phyloP scores from a whole-genome alignment of 2,113 vertebrate genomes.

The Callochromis pleurospilus region DNA sequence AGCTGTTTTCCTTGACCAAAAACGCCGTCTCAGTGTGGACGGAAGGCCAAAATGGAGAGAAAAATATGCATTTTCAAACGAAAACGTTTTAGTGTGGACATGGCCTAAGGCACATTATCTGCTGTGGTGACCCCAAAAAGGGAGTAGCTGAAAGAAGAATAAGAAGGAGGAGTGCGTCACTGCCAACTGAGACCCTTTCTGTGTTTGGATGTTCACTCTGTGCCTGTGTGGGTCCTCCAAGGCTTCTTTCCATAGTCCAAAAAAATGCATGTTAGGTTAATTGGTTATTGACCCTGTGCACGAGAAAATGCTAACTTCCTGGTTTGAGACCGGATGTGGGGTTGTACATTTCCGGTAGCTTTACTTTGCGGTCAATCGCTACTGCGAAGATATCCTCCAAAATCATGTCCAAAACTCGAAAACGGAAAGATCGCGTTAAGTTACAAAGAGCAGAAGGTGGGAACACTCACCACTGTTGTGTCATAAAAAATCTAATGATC shows the following conservation, averaged over 20 bases:
- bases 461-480: too few species aligned
- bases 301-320: too few species aligned
- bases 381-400: too few species aligned
- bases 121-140: background rate
- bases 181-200: background rate
- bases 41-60: background rate
- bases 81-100: background rate
- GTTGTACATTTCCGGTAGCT: too few species aligned
- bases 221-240: background rate
- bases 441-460: too few species aligned
- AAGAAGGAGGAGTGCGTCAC: background rate
- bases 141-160: background rate
- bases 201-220: background rate
- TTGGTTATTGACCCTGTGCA: background rate
- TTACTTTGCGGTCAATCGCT: too few species aligned
- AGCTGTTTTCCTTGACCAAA: background rate
- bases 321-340: too few species aligned
- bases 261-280: background rate
- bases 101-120: background rate
- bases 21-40: fast-evolving
- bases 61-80: background rate
- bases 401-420: too few species aligned
- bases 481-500: too few species aligned
- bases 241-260: background rate
- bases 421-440: too few species aligned